Evolutionary conservation across 2,113 vertebrate species (phyloP).

Genomic region (Tupaia chinensis): DNA sequence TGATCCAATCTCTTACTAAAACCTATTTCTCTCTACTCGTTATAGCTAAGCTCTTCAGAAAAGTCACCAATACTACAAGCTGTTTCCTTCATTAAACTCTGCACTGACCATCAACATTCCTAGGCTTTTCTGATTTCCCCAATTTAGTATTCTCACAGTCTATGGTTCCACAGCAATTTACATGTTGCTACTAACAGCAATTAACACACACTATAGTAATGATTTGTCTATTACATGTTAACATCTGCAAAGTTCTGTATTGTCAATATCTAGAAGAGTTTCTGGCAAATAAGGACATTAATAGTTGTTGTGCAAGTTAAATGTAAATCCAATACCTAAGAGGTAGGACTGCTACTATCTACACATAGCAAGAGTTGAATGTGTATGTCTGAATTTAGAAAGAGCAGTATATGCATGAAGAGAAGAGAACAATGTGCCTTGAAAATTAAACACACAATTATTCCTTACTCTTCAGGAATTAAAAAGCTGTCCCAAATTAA

Average conservation of each 20-base stretch:
- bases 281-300: not conserved
- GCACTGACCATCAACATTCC: not conserved
- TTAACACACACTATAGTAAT: not conserved
- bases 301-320: not conserved
- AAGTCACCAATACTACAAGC: not conserved
- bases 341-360: not conserved
- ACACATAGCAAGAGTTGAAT: not conserved
- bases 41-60: conserved; percentile 18
- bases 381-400: not conserved
- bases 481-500: not conserved
- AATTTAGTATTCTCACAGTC: not conserved
- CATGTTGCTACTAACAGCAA: not conserved
- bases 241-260: not conserved
- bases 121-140: not conserved
- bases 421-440: not conserved
- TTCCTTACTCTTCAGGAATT: not conserved
- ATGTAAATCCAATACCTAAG: not conserved
- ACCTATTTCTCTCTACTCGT: not conserved
- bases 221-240: not conserved
- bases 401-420: not conserved
- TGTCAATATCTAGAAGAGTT: not conserved
- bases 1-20: not conserved
- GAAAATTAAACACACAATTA: not conserved
- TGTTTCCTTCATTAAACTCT: not conserved
- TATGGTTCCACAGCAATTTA: not conserved